Conservation (phyloP, 2,797 vertebrate genomes). For the Meda fulgida region DNA sequence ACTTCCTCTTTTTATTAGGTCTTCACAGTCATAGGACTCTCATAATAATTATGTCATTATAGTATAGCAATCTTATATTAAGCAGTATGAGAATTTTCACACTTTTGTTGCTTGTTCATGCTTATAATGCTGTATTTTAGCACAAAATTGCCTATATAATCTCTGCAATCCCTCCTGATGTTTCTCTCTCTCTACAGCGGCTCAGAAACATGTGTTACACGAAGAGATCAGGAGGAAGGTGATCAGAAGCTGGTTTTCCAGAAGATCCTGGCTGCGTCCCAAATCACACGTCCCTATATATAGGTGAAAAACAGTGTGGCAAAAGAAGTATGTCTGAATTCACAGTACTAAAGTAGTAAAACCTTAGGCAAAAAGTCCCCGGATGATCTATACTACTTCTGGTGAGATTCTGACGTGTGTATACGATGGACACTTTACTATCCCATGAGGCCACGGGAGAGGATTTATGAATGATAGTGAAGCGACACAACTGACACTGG, state of each 20-base stretch:
- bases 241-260: neutral
- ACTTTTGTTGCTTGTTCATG: neutral
- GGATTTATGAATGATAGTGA: no score
- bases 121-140: neutral
- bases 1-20: neutral
- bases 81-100: neutral
- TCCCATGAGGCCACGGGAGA: no score
- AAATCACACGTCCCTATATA: no score
- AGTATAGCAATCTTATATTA: neutral
- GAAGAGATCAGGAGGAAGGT: neutral
- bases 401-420: no score
- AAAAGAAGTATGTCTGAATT: no score
- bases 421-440: no score
- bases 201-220: neutral
- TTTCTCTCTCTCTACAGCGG: neutral
- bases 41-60: neutral
- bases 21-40: neutral
- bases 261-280: neutral
- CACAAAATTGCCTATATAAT: neutral
- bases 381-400: no score
- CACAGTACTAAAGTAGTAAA: no score
- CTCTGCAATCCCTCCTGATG: neutral
- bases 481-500: no score
- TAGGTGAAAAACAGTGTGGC: no score
- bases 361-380: no score